Conservation (phyloP, 1,140 invertebrate species). For the Hydropsyche tenuis region DNA sequence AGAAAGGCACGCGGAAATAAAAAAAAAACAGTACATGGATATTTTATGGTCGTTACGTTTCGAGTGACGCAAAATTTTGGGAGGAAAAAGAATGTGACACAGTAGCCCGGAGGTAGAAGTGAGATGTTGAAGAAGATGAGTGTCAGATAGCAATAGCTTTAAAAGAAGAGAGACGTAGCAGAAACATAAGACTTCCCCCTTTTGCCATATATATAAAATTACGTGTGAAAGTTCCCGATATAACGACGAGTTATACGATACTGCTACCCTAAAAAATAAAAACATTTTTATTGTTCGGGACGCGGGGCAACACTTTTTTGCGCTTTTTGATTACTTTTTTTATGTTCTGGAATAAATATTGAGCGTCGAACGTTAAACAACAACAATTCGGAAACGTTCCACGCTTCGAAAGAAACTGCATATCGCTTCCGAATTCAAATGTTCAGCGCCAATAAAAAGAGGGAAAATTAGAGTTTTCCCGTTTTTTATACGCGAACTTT, state of each 20-base stretch:
- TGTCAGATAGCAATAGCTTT: conserved; percentile 35
- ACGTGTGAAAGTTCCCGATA: conserved; percentile 34
- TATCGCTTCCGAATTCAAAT: no score
- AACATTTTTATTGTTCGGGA: conserved; percentile 34
- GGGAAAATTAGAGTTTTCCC: no score
- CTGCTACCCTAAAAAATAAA: conserved; percentile 27
- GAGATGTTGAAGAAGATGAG: conserved; percentile 34
- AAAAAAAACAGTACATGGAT: no score
- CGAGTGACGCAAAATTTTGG: background rate
- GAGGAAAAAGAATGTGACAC: background rate
- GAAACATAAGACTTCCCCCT: conserved; percentile 24
- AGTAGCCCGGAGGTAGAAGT: conserved; percentile 26
- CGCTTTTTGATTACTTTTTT: conserved; percentile 39
- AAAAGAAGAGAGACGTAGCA: conserved; percentile 15
- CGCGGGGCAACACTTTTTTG: conserved; percentile 12
- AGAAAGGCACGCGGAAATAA: no score
- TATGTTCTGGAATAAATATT: conserved; percentile 29
- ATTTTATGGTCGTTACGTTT: no score
- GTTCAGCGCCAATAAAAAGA: no score
- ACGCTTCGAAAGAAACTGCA: no score
- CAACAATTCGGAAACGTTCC: conserved; percentile 2
- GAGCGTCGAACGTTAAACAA: conserved; percentile 23
- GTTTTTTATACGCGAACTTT: background rate
- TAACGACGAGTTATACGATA: conserved; percentile 36
- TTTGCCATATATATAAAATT: conserved; percentile 29